A percentile compares a stretch with the other conserved stretches of the same genome.
Evolutionary conservation across 2,797 vertebrate genomes (phyloP).

Genomic region (Phyllotis vaccarum): DNA sequence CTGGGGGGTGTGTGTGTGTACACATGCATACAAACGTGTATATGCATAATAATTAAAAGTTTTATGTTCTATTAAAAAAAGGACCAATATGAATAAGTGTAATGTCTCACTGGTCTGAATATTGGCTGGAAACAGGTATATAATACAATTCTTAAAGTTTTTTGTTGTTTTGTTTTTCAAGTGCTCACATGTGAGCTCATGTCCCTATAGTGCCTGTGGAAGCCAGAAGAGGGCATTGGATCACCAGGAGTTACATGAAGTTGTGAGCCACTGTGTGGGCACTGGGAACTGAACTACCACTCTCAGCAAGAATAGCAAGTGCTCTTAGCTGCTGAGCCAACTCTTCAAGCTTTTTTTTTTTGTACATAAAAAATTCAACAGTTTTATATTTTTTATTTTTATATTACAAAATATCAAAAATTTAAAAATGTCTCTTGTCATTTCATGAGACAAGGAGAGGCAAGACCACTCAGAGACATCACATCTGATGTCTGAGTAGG

Average conservation of each 20-base stretch:
- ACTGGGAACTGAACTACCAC: background rate
- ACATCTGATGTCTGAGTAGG: background rate
- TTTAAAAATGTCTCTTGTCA: constrained; percentile 43
- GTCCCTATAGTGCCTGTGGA: background rate
- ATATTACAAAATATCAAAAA: background rate
- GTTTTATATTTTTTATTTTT: background rate
- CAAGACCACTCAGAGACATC: background rate
- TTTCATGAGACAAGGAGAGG: constrained; percentile 44
- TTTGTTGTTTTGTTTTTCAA: background rate
- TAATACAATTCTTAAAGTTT: background rate
- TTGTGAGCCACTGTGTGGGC: background rate
- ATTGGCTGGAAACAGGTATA: constrained; percentile 16
- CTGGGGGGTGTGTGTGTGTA: background rate
- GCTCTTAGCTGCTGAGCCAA: background rate
- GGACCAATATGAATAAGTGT: background rate
- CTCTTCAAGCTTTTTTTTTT: background rate
- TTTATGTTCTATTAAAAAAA: constrained; percentile 44
- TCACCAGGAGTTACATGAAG: background rate
- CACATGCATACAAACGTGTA: too few relatives aligned
- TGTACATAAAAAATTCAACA: background rate
- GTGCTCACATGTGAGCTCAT: background rate
- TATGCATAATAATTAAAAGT: background rate
- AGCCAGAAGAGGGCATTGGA: background rate
- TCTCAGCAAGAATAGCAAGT: background rate
- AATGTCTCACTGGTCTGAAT: constrained; percentile 27